Conservation (phyloP, 2,888 invertebrate genomes). For the Lasioglossum oenotherae region DNA sequence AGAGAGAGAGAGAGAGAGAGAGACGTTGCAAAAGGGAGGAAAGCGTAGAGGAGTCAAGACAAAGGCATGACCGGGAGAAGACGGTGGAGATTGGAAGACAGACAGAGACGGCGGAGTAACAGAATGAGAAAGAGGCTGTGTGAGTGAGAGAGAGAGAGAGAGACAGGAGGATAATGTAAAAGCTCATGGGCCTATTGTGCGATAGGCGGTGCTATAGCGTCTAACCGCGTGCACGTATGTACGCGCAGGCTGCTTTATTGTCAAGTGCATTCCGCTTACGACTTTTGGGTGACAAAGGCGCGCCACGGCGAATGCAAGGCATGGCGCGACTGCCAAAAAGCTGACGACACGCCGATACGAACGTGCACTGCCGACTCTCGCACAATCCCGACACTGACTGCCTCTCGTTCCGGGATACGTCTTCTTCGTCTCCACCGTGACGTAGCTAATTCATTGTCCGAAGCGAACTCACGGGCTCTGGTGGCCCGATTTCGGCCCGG, state of each 20-base stretch:
- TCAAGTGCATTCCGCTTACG: slow-evolving; percentile 70
- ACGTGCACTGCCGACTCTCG: slow-evolving; percentile 4
- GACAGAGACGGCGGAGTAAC: neutral
- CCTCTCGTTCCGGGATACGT: slow-evolving; percentile 60
- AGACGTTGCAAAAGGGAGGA: neutral
- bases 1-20: slow-evolving; percentile 1
- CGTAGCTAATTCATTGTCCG: slow-evolving; percentile 66
- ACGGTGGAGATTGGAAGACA: neutral
- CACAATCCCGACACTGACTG: slow-evolving; percentile 52
- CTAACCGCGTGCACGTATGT: slow-evolving; percentile 49
- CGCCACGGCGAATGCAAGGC: slow-evolving; percentile 57
- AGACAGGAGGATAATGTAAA: slow-evolving; percentile 32
- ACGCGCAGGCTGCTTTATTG: slow-evolving; percentile 64
- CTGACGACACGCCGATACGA: slow-evolving; percentile 55
- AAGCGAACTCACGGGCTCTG: slow-evolving; percentile 51
- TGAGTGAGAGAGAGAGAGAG: no score
- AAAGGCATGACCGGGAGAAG: neutral
- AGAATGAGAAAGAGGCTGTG: neutral
- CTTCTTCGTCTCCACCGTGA: slow-evolving; percentile 61
- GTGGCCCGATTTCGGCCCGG: slow-evolving; percentile 56
- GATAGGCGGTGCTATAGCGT: slow-evolving; percentile 53
- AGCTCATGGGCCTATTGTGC: slow-evolving; percentile 52
- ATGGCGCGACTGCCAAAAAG: slow-evolving; percentile 71
- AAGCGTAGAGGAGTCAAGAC: neutral
- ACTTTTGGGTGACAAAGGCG: slow-evolving; percentile 64